Evolutionary conservation across 1,140 invertebrate species (phyloP).

Genomic region (Epicauta chinensis): DNA sequence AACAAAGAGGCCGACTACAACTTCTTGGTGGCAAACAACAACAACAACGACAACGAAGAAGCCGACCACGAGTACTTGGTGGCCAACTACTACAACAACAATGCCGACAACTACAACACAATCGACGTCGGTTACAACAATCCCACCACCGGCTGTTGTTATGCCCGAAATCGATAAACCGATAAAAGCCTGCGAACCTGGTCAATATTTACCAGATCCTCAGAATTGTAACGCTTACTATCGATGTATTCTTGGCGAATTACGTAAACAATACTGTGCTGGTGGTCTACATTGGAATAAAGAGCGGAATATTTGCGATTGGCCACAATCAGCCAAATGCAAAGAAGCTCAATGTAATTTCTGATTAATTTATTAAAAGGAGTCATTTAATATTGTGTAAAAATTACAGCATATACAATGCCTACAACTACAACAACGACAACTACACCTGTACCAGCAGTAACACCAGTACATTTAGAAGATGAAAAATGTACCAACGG

Average conservation of each 20-base stretch:
- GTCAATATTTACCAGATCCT: constrained; percentile 59
- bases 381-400: neutral
- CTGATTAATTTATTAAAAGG: neutral
- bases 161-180: constrained; percentile 38
- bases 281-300: constrained; percentile 76
- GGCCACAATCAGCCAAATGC: constrained; percentile 68
- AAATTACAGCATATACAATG: neutral
- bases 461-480: constrained; percentile 1
- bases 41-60: constrained; percentile 27
- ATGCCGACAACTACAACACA: constrained; percentile 40
- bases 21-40: neutral
- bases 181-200: constrained; percentile 48
- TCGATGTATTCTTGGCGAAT: constrained; percentile 63
- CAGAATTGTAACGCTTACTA: constrained; percentile 69
- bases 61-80: constrained; percentile 16
- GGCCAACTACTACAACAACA: constrained; percentile 36
- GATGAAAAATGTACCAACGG: constrained; percentile 45
- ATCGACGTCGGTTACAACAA: constrained; percentile 34
- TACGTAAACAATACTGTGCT: constrained; percentile 63
- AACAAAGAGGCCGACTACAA: constrained; percentile 18
- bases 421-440: neutral
- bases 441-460: constrained; percentile 1
- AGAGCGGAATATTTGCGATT: constrained; percentile 62
- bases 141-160: constrained; percentile 42
- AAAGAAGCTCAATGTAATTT: constrained; percentile 39